phyloP scores from a whole-genome alignment of 1,140 invertebrate genomes.

The Listronotus bonariensis region DNA sequence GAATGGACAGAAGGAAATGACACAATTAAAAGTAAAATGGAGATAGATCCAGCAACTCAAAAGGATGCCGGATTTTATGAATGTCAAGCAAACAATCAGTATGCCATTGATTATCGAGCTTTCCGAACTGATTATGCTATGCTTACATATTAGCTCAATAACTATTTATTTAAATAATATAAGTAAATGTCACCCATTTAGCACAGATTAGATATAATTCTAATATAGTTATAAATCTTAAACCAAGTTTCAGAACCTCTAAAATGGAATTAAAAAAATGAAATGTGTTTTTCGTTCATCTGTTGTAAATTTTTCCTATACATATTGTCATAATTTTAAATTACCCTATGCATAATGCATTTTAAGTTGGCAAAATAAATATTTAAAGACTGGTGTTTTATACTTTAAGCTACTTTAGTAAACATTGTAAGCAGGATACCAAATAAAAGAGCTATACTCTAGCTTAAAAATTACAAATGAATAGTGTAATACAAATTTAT shows the following conservation, averaged over 20 bases:
- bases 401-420: too few species aligned
- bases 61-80: constrained; percentile 82
- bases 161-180: not conserved
- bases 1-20: constrained; percentile 84
- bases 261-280: too few species aligned
- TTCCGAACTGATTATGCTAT: constrained; percentile 75
- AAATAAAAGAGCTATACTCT: too few species aligned
- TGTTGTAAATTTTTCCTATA: not conserved
- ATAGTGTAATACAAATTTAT: too few species aligned
- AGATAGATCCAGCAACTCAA: constrained; percentile 93
- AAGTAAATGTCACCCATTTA: not conserved
- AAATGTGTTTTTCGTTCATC: not conserved
- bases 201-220: too few species aligned
- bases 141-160: constrained; percentile 62
- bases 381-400: too few species aligned
- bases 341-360: too few species aligned
- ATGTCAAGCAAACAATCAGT: constrained; percentile 78
- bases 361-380: too few species aligned
- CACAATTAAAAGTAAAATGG: constrained; percentile 88
- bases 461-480: too few species aligned
- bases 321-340: not conserved
- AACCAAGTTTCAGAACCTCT: too few species aligned
- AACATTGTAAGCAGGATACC: too few species aligned
- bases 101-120: constrained; percentile 70
- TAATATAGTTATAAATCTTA: too few species aligned